Evolutionary conservation across 2,888 invertebrate species (phyloP).

Genomic region (Nemapogon koenigi): DNA sequence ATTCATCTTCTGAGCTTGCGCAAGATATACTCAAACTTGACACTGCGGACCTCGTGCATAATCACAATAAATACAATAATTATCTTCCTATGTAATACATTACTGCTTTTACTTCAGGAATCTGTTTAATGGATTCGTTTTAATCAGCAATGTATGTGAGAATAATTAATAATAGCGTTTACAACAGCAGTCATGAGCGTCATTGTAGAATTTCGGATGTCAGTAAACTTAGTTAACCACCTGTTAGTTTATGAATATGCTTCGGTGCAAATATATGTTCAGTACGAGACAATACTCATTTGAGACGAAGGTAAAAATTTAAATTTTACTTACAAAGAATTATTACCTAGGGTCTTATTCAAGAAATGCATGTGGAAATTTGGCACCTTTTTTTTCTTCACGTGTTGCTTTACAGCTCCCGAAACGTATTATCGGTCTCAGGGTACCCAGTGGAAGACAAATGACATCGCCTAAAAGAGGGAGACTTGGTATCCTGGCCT

Average conservation of each 20-base stretch:
- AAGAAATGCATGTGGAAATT: too few relatives aligned
- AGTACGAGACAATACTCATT: too few relatives aligned
- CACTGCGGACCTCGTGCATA: conserved; percentile 2
- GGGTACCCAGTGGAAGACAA: too few relatives aligned
- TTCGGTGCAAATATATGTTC: conserved; percentile 6
- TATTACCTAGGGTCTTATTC: too few relatives aligned
- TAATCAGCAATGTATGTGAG: background rate
- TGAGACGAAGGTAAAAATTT: too few relatives aligned
- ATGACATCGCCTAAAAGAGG: too few relatives aligned
- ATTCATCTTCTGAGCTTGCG: conserved; percentile 27
- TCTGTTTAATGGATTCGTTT: background rate
- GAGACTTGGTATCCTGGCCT: too few relatives aligned
- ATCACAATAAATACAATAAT: background rate
- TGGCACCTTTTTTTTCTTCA: too few relatives aligned
- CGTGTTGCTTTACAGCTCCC: too few relatives aligned
- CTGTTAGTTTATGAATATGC: conserved; percentile 5
- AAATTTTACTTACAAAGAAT: too few relatives aligned
- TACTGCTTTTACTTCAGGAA: background rate
- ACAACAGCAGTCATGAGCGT: conserved; percentile 1
- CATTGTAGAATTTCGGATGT: conserved; percentile 1
- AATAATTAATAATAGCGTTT: background rate
- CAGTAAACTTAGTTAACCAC: conserved; percentile 8
- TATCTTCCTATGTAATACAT: background rate
- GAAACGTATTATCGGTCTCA: too few relatives aligned
- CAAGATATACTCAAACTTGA: conserved; percentile 32